These are phyloP conservation scores for Xenopus petersii DNA, from an alignment of 2,797 vertebrate genomes.

Conservation along the genomic window DNA sequence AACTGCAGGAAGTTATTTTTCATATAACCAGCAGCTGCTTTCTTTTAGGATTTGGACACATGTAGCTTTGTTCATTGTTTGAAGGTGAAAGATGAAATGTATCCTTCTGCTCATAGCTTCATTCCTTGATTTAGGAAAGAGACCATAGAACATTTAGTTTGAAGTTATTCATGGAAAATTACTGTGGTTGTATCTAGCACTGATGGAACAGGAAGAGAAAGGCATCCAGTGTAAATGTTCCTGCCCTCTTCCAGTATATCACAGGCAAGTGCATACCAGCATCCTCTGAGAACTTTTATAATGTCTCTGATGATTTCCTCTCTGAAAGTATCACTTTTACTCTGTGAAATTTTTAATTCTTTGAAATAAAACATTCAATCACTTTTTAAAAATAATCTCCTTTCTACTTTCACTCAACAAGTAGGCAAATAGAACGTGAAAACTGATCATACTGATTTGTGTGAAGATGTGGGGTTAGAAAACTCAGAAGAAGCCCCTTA, in stretches of 20 bases:
- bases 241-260: background rate
- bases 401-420: too few relatives aligned
- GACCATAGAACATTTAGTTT: background rate
- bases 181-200: background rate
- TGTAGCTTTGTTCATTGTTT: slow-evolving; percentile 24
- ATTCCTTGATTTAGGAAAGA: background rate
- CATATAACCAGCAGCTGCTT: slow-evolving; percentile 14
- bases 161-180: background rate
- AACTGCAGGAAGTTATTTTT: slow-evolving; percentile 13
- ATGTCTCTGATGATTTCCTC: too few relatives aligned
- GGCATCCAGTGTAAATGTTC: background rate
- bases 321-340: too few relatives aligned
- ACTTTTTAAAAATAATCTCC: too few relatives aligned
- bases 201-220: background rate
- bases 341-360: too few relatives aligned
- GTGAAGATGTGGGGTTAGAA: too few relatives aligned
- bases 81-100: slow-evolving; percentile 3
- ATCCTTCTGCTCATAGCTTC: slow-evolving; percentile 5
- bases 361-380: too few relatives aligned
- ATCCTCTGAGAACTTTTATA: background rate
- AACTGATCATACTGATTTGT: too few relatives aligned
- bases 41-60: slow-evolving; percentile 27
- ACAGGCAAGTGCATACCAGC: background rate
- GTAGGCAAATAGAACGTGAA: too few relatives aligned
- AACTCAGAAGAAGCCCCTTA: too few relatives aligned